A percentile compares a stretch with the other conserved stretches of the same genome.
Conservation (phyloP, 2,888 invertebrate genomes). For the Oasisia sp. region DNA sequence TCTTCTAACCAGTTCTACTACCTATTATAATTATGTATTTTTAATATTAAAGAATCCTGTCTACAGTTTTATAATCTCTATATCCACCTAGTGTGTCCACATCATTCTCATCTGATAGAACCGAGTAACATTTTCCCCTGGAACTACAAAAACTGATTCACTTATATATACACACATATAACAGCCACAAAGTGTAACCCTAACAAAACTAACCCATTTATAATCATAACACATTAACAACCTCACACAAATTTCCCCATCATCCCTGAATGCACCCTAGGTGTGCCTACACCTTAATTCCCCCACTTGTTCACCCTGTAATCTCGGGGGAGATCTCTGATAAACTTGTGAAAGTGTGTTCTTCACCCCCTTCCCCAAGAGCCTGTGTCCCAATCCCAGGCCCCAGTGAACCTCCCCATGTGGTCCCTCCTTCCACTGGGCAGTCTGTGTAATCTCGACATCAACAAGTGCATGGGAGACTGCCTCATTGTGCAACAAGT, state of each 20-base stretch:
- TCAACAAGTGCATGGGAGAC: too few relatives aligned
- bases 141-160: too few relatives aligned
- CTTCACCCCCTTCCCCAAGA: background rate
- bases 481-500: too few relatives aligned
- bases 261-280: background rate
- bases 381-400: background rate
- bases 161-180: background rate
- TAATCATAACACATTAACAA: background rate
- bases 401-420: background rate
- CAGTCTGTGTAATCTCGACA: too few relatives aligned
- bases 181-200: background rate
- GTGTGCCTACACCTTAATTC: background rate
- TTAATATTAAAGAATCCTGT: too few relatives aligned
- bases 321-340: background rate
- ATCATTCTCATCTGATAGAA: too few relatives aligned
- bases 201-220: background rate
- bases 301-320: background rate
- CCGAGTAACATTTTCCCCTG: too few relatives aligned
- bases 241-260: background rate
- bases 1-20: too few relatives aligned
- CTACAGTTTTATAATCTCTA: too few relatives aligned
- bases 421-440: background rate
- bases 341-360: conserved; percentile 3
- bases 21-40: too few relatives aligned
- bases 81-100: too few relatives aligned